Percentiles rank a stretch among this genome's conserved stretches.
phyloP scores from a whole-genome alignment of 2,888 invertebrate genomes.

The Rhamphomyia laevipes region DNA sequence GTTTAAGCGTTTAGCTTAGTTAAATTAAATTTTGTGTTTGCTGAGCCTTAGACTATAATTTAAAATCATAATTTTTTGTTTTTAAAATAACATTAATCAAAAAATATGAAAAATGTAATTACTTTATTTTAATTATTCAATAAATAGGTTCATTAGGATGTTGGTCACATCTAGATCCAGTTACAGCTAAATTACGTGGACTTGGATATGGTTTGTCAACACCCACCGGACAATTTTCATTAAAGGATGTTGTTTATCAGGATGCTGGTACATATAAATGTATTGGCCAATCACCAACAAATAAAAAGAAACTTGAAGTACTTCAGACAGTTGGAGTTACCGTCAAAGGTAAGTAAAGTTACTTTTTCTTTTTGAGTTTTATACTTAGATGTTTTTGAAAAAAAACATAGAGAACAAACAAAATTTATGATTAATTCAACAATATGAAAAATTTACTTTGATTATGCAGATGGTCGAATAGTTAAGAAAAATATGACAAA shows the following conservation, averaged over 20 bases:
- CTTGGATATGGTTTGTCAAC: conserved; percentile 43
- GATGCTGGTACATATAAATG: conserved; percentile 67
- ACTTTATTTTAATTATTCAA: neutral
- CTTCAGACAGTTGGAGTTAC: conserved; percentile 42
- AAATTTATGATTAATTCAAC: no score
- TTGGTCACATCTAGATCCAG: conserved; percentile 47
- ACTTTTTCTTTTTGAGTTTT: no score
- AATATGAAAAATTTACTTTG: no score
- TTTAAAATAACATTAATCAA: no score
- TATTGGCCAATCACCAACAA: conserved; percentile 41
- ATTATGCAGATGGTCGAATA: no score
- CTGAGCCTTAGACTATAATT: no score
- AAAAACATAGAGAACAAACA: no score
- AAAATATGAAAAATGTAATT: neutral
- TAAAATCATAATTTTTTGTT: no score
- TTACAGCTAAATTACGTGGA: conserved; percentile 43
- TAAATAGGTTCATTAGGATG: conserved; percentile 46
- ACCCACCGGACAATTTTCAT: conserved; percentile 48
- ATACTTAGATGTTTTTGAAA: no score
- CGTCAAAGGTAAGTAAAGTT: conserved; percentile 42
- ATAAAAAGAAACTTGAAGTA: conserved; percentile 42
- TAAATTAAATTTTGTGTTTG: no score
- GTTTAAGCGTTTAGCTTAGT: no score
- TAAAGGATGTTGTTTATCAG: conserved; percentile 62
- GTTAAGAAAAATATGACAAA: no score